Percentiles rank a stretch among this genome's conserved stretches.
These are phyloP conservation scores for Ptychoptera albimana DNA, from an alignment of 2,888 invertebrate species.

Conservation along the genomic window DNA sequence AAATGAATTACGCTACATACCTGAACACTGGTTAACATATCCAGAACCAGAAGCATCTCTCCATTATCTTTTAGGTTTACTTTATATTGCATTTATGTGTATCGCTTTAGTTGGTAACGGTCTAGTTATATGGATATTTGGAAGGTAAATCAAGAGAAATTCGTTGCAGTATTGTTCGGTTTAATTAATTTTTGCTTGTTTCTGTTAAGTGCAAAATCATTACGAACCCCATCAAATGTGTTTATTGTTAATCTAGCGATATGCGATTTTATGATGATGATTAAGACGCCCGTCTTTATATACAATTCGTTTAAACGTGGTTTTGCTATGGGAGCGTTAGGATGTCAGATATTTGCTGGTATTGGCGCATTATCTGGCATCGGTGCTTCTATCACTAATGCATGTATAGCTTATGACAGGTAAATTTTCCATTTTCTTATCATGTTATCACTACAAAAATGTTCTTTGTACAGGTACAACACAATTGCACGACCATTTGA, in stretches of 20 bases:
- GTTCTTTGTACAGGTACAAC: slow-evolving; percentile 26
- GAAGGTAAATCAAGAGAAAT: slow-evolving; percentile 16
- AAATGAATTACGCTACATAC: slow-evolving; percentile 58
- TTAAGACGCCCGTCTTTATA: slow-evolving; percentile 70
- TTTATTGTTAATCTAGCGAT: slow-evolving; percentile 69
- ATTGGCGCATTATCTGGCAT: slow-evolving; percentile 69
- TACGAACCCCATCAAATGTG: slow-evolving; percentile 55
- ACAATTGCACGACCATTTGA: slow-evolving; percentile 72
- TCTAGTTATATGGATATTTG: slow-evolving; percentile 70
- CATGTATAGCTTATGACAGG: slow-evolving; percentile 75
- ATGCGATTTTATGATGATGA: slow-evolving; percentile 77
- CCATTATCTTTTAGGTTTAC: slow-evolving; percentile 60
- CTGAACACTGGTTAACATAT: slow-evolving; percentile 66
- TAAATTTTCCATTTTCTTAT: slow-evolving; percentile 12
- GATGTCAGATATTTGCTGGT: slow-evolving; percentile 60
- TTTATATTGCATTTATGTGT: slow-evolving; percentile 60
- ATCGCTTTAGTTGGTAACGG: slow-evolving; percentile 66
- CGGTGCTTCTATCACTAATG: slow-evolving; percentile 63
- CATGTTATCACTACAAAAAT: background rate
- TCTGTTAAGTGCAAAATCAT: slow-evolving; percentile 21
- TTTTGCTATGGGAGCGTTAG: slow-evolving; percentile 53
- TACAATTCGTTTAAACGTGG: slow-evolving; percentile 69
- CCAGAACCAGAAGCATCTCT: slow-evolving; percentile 67
- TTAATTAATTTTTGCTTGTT: background rate
- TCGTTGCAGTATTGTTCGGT: background rate